These are phyloP conservation scores for Aphis craccivora DNA, from an alignment of 1,140 invertebrate genomes.

Conservation along the genomic window DNA sequence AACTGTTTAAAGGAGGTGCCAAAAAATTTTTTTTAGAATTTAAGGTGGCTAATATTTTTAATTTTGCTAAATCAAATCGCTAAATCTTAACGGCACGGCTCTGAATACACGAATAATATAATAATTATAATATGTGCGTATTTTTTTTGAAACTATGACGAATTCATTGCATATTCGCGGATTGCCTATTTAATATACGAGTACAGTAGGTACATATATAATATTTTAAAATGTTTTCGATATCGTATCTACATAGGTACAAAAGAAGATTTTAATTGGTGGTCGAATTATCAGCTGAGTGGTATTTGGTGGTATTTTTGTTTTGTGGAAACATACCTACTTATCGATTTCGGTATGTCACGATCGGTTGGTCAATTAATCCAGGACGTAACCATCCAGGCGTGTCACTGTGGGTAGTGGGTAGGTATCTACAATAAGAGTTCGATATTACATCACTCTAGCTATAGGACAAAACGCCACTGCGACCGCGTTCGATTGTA, in stretches of 20 bases:
- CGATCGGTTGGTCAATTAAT: conserved; percentile 38
- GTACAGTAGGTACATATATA: too few relatives aligned
- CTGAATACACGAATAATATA: too few relatives aligned
- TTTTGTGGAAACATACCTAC: neutral
- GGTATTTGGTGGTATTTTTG: neutral
- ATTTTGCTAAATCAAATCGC: too few relatives aligned
- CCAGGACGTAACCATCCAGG: conserved; percentile 2
- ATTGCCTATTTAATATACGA: too few relatives aligned
- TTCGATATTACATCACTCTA: neutral
- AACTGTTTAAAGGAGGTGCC: too few relatives aligned
- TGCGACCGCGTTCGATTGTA: neutral
- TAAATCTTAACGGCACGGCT: too few relatives aligned
- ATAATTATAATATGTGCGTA: too few relatives aligned
- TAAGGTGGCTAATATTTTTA: too few relatives aligned
- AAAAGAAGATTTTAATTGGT: neutral
- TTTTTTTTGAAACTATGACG: too few relatives aligned
- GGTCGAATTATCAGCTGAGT: neutral
- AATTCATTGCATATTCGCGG: too few relatives aligned
- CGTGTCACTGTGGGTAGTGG: neutral
- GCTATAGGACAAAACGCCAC: conserved; percentile 8
- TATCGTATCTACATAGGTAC: neutral
- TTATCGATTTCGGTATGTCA: conserved; percentile 21
- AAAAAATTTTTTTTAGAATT: too few relatives aligned
- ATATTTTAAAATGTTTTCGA: too few relatives aligned
- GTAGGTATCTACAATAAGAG: neutral